Percentiles rank a stretch among this genome's conserved stretches.
phyloP scores from a whole-genome alignment of 2,888 invertebrate species.

The Yponomeuta malinellus region DNA sequence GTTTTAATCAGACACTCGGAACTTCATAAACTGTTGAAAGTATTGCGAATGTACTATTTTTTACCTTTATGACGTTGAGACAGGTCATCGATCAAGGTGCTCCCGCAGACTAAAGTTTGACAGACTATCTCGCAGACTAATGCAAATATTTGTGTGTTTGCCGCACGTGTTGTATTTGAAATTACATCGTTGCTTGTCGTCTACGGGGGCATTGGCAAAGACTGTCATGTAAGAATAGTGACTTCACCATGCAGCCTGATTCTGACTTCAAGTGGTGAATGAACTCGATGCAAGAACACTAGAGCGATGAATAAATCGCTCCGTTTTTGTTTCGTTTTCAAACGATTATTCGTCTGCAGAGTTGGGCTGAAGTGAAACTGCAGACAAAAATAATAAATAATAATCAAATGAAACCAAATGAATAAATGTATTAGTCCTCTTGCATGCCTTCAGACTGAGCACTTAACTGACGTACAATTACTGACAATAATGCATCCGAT shows the following conservation, averaged over 20 bases:
- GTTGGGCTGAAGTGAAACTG: neutral
- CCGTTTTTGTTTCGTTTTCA: neutral
- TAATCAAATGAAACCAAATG: neutral
- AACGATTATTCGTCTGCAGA: neutral
- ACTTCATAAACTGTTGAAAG: too few relatives aligned
- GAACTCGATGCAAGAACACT: neutral
- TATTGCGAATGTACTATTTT: too few relatives aligned
- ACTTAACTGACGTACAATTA: neutral
- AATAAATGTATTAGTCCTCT: neutral
- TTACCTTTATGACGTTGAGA: conserved; percentile 21
- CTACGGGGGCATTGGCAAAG: neutral
- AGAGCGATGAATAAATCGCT: neutral
- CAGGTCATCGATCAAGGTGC: conserved; percentile 51
- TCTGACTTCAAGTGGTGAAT: neutral
- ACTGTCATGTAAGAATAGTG: neutral
- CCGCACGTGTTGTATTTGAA: conserved; percentile 5
- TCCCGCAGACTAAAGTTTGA: conserved; percentile 42
- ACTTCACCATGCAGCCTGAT: neutral
- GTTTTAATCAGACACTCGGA: too few relatives aligned
- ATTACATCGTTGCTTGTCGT: neutral
- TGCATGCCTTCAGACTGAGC: neutral
- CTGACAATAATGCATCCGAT: neutral
- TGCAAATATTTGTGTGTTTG: conserved; percentile 6
- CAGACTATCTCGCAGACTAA: neutral
- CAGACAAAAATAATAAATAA: neutral